Percentiles rank a stretch among this genome's conserved stretches.
Evolutionary conservation across 1,140 invertebrate genomes (phyloP).

Genomic region (Zaprionus vittiger): DNA sequence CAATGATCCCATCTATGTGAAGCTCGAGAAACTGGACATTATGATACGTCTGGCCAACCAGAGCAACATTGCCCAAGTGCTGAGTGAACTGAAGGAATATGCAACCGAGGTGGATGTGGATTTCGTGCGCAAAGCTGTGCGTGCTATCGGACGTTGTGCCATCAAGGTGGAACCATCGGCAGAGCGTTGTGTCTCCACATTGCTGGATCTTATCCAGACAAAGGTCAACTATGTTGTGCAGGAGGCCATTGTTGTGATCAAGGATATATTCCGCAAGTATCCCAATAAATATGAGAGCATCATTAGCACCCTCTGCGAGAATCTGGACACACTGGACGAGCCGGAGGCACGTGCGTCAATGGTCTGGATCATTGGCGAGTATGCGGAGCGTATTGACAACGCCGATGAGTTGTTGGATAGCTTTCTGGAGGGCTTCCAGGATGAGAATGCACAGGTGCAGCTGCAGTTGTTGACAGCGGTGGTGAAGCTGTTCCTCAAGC

Average conservation of each 20-base stretch:
- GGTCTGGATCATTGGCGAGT: slow-evolving; percentile 99
- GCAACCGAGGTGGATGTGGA: slow-evolving; percentile 99
- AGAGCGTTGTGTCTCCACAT: slow-evolving; percentile 98
- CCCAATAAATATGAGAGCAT: slow-evolving; percentile 99
- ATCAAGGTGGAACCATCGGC: slow-evolving; percentile 99
- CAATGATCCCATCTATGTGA: slow-evolving; percentile 99
- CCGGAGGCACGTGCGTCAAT: slow-evolving; percentile 99
- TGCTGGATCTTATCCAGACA: slow-evolving; percentile 99
- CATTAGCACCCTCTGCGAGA: slow-evolving; percentile 99
- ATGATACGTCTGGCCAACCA: slow-evolving; percentile 99
- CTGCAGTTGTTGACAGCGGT: slow-evolving; percentile 98
- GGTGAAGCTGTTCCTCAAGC: slow-evolving; percentile 99
- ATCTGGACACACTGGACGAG: slow-evolving; percentile 99
- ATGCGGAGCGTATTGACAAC: slow-evolving; percentile 99
- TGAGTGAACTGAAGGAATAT: slow-evolving; percentile 99
- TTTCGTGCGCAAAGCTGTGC: slow-evolving; percentile 98
- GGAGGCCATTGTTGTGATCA: slow-evolving; percentile 99
- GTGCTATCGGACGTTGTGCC: slow-evolving; percentile 99
- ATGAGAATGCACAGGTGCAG: slow-evolving; percentile 99
- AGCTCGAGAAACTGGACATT: slow-evolving; percentile 99
- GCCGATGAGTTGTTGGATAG: slow-evolving; percentile 99
- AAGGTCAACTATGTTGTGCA: slow-evolving; percentile 99
- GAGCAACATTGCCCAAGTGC: slow-evolving; percentile 98
- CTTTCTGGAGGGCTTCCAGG: slow-evolving; percentile 99
- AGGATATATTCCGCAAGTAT: slow-evolving; percentile 99